phyloP scores from a whole-genome alignment of 2,797 vertebrate genomes.

The Malacoraja senta region DNA sequence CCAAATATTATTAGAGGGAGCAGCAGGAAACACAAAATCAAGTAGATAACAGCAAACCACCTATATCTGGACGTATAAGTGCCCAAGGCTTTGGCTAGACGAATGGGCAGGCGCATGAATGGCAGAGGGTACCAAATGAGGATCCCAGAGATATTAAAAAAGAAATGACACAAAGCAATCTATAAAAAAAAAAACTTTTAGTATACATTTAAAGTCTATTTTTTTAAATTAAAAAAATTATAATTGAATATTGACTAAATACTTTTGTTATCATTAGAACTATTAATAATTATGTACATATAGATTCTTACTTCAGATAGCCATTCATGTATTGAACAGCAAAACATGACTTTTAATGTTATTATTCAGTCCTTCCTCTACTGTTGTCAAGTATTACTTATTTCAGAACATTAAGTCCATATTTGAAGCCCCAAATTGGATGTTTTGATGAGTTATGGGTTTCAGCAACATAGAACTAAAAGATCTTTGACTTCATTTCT shows the following conservation, averaged over 20 bases:
- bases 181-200: slow-evolving; percentile 50
- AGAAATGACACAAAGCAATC: slow-evolving; percentile 92
- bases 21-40: slow-evolving; percentile 72
- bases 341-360: neutral
- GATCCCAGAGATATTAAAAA: slow-evolving; percentile 92
- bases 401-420: neutral
- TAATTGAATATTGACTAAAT: neutral
- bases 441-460: neutral
- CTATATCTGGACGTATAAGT: slow-evolving; percentile 73
- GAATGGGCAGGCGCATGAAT: slow-evolving; percentile 74
- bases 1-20: slow-evolving; percentile 71
- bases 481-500: neutral
- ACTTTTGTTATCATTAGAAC: neutral
- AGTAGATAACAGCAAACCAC: slow-evolving; percentile 80
- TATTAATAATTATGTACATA: neutral
- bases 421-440: neutral
- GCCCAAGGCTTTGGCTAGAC: slow-evolving; percentile 73
- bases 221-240: neutral
- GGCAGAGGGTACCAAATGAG: slow-evolving; percentile 83
- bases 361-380: neutral
- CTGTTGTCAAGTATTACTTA: neutral
- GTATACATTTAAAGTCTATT: neutral
- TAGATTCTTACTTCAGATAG: neutral
- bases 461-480: neutral
- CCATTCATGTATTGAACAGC: neutral